A percentile compares a stretch with the other conserved stretches of the same genome.
phyloP scores from a whole-genome alignment of 2,113 vertebrate species.

The Xenus cinereus region DNA sequence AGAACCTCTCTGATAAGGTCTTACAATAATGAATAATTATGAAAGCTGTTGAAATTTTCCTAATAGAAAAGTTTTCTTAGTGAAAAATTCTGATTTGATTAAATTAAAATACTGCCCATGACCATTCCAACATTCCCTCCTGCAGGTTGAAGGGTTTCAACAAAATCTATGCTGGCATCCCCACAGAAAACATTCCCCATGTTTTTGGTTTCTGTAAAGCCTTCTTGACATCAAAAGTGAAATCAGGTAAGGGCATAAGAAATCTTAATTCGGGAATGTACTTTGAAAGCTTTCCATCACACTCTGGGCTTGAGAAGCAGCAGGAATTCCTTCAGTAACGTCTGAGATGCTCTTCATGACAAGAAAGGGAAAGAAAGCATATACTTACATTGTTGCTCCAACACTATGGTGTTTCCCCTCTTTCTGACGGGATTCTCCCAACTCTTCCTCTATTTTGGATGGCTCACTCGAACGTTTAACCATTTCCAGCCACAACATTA shows the following conservation, averaged over 20 bases:
- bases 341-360: not conserved
- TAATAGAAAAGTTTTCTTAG: not conserved
- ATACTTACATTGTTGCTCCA: not conserved
- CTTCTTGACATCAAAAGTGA: not conserved
- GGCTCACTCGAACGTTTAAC: not conserved
- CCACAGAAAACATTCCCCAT: not conserved
- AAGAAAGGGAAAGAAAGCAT: not conserved
- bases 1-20: not conserved
- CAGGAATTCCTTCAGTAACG: not conserved
- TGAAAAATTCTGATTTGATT: not conserved
- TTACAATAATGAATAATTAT: not conserved
- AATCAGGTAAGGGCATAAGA: not conserved
- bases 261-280: not conserved
- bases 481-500: not conserved
- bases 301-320: not conserved
- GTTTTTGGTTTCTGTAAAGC: not conserved
- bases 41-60: not conserved
- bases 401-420: not conserved
- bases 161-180: not conserved
- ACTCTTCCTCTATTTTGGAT: not conserved
- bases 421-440: not conserved
- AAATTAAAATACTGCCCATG: not conserved
- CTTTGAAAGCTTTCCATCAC: not conserved
- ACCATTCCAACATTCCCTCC: not conserved
- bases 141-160: constrained; percentile 19